Evolutionary conservation across 1,140 invertebrate species (phyloP), one percentile per base, ranked within the genome.

Genomic region (Pseudomyrmex sp.): DNA sequence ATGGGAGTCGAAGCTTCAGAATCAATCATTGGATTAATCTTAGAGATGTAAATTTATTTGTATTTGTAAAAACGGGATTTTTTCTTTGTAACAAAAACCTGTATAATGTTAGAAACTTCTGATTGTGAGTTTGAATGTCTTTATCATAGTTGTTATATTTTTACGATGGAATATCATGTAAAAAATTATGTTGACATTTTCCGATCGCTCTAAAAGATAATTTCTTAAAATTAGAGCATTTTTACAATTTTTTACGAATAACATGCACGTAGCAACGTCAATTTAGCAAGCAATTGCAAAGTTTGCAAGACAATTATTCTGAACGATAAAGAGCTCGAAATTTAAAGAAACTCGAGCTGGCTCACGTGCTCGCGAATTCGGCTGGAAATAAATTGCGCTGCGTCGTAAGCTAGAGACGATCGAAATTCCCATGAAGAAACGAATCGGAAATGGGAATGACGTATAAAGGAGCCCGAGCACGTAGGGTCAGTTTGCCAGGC

Each of bases 401-500:
- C 74, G 59, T 65, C 73, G 61, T 74, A 68, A 65, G 62, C 20
- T 15, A 20, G 72, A 76, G 72, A 63, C 86, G 86, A 84, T 87
- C 74, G 70, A 74, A 82, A 85, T 87, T 85, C 76, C 63, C 69
- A 68, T 74, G 82, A 70, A 84, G 66, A 82, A 87, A 56, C 72
- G 83, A 87, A 90, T 90, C 89, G 90, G 87, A 90, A 91, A 88
- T 89, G 82, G 84, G 77, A 89, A 89, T 88, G 88, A 86, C 86
- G 82, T 88, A 89, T 90, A 89, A 88, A 89, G 87, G 88, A 90
- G 90, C 90, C 90, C 75, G 82, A 84, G 89, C 90, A 91, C 90
- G 90, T 90, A 90, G 88, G 88, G 85, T 90, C 90, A 90, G 90
- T 91, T 90, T 91, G 86, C 89, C 89, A 76, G 89, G 66, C 85